Base-by-base conservation (phyloP, 2,113 vertebrate species). In the Hemiscyllium ocellatum region DNA sequence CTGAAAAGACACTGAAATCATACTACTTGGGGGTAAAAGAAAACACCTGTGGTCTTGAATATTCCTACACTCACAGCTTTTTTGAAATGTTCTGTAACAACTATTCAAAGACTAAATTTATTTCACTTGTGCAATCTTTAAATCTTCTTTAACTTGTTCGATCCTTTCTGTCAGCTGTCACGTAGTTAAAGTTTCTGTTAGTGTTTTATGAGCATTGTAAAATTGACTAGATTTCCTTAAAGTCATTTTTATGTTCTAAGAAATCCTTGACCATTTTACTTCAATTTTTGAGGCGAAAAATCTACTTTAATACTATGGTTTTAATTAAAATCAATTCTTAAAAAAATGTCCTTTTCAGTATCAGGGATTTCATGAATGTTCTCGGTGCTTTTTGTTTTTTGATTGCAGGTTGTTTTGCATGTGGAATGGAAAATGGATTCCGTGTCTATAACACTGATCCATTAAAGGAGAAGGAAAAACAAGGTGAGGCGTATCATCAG, bases 371-470 rank as follows among this genome's bases (percentile, higher is more conserved):
- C 13, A 19, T 37, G 89, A 66, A 93, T 7, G 17, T 37, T n/a
- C 15, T 91, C 89, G 37, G 20, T 37, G 15, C 29, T 33, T 6
- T 86, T 33, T 89, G 95, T 90, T 96, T 96, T 96, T 96, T 96
- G 96, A 96, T 96, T 96, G 19, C 96, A 99, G 99, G 99, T 80
- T 99, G 99, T 97, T 99, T 99, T 97, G 99, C 99, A 4, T 99
- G 99, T 97, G 99, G 99, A 65, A 99, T 99, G 99, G 99, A 99
- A 97, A 99, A 99, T 96, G 99, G 99, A 96, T 99, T 99, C 96
- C 98, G 99, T 96, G 99, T 99, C 87, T 99, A 99, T 97, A 99
- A 99, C 97, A 99, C 99, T 33, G 99, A 99, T 96, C 99, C 99
- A 12, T 98, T 99, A 69, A 99, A 99, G 97, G 99, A 99, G 96